Percentiles rank a stretch among this genome's conserved stretches.
These are phyloP conservation scores for Troglohyphantes excavatus DNA, from an alignment of 2,888 invertebrate genomes.

Conservation along the genomic window DNA sequence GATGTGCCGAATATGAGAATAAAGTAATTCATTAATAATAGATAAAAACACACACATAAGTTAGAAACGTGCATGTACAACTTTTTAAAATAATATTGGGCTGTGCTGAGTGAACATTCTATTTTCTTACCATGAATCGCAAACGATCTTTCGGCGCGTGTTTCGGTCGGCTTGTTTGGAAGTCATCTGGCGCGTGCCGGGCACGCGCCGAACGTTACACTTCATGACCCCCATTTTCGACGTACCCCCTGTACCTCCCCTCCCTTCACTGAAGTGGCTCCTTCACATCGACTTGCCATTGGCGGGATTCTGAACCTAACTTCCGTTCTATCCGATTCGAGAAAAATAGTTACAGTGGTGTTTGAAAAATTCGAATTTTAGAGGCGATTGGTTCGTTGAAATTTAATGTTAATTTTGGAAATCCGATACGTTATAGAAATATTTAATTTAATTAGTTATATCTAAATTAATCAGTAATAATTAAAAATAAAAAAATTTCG, in stretches of 20 bases:
- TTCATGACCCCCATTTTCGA: constrained; percentile 20
- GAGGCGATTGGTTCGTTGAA: no score
- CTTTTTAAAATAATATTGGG: not conserved
- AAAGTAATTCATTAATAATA: not conserved
- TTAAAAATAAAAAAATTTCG: no score
- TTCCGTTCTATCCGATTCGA: no score
- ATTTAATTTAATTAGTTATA: no score
- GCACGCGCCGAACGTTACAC: constrained; percentile 76
- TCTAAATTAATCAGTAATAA: no score
- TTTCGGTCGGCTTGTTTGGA: constrained; percentile 30
- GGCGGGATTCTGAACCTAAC: not conserved
- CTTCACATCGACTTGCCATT: constrained; percentile 29
- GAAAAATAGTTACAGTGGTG: no score
- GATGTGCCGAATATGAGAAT: no score
- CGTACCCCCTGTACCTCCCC: not conserved
- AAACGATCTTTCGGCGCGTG: constrained; percentile 6
- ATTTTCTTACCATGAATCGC: constrained; percentile 27
- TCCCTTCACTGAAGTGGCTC: constrained; percentile 23
- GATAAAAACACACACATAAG: not conserved
- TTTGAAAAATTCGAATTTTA: no score
- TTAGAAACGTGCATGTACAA: not conserved
- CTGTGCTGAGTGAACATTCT: constrained; percentile 2
- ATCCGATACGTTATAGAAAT: no score
- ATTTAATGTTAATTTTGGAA: no score
- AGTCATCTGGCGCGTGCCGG: constrained; percentile 69